Evolutionary conservation across 1,140 invertebrate genomes (phyloP).

Genomic region (Pseudomyrmex dendroicus): DNA sequence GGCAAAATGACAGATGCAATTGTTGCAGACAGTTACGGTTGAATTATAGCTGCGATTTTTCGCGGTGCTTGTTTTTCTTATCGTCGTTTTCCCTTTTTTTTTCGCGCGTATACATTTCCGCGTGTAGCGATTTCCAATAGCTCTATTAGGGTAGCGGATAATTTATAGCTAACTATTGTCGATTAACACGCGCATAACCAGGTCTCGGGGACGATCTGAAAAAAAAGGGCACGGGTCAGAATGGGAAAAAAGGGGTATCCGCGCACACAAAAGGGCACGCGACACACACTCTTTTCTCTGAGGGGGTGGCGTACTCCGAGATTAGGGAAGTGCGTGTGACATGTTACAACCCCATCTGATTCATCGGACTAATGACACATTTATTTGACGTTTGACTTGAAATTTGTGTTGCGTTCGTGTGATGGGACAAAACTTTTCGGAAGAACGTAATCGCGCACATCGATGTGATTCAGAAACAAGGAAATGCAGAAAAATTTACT

Average conservation of each 20-base stretch:
- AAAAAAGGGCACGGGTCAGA: slow-evolving; percentile 56
- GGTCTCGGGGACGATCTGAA: slow-evolving; percentile 57
- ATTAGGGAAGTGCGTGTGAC: slow-evolving; percentile 60
- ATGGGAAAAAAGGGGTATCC: slow-evolving; percentile 72
- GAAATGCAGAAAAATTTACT: too few relatives aligned
- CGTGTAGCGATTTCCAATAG: slow-evolving; percentile 73
- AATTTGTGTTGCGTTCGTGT: slow-evolving; percentile 32
- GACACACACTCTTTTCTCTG: slow-evolving; percentile 78
- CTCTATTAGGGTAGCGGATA: slow-evolving; percentile 84
- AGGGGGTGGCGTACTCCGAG: slow-evolving; percentile 70
- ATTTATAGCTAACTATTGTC: slow-evolving; percentile 84
- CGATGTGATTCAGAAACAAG: not conserved
- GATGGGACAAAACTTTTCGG: slow-evolving; percentile 38
- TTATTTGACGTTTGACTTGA: slow-evolving; percentile 76
- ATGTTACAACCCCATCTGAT: slow-evolving; percentile 80
- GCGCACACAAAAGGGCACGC: slow-evolving; percentile 82
- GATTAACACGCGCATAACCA: slow-evolving; percentile 83
- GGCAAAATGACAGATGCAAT: slow-evolving; percentile 71
- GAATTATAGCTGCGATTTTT: slow-evolving; percentile 81
- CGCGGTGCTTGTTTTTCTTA: slow-evolving; percentile 65
- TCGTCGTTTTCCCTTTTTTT: slow-evolving; percentile 54
- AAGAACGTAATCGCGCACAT: slow-evolving; percentile 30
- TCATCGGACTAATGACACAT: slow-evolving; percentile 83
- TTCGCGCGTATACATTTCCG: slow-evolving; percentile 26
- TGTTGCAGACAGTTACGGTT: slow-evolving; percentile 75